Base-by-base conservation (phyloP, 2,113 vertebrate genomes). In the Phrynocephalus versicolor region DNA sequence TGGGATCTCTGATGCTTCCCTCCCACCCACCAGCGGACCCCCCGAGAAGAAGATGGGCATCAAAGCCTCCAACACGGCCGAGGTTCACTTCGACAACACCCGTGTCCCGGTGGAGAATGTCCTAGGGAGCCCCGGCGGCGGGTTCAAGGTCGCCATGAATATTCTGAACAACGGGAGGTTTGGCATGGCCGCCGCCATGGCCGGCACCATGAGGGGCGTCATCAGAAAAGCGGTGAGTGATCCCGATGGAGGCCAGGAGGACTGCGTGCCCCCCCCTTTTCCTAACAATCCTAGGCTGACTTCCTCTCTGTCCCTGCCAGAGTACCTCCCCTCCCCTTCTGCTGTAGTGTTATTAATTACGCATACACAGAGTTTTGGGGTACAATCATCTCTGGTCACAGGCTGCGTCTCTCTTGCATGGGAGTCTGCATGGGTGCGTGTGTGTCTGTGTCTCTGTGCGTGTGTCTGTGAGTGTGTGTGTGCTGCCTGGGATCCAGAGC, bases 41-140 rank as follows among this genome's bases (percentile, higher is more conserved):
- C 97, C 97, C 0, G 98, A 98, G 92, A 97, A 98, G 95, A 98
- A 98, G 94, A 97, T 98, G 97, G 98, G 98, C 78, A 98, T 98
- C 93, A 98, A 98, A 88, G 98, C 97, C 0, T 98, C 97, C 3
- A 98, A 98, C 96, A 98, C 98, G 0, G 96, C 98, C 0, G 96
- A 98, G 80, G 97, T 98, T 15, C 96, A 96, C 82, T 98, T 98
- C 2, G 98, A 98, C 0, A 96, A 96, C 0, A 97, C 98, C 1
- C 95, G 88, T 0, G 97, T 98, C 80, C 98, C 98, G 0, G 91
- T 91, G 0, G 97, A 97, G 16, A 98, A 97, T 0, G 90, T 98
- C 41, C 94, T 98, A 27, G 97, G 97, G 0, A 95, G 96, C 77
- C 93, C 98, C 0, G 98, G 98, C 0, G 93, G 93, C 0, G 98